Base-by-base conservation (phyloP, 2,888 invertebrate species). In the Erpobdella octoculata region DNA sequence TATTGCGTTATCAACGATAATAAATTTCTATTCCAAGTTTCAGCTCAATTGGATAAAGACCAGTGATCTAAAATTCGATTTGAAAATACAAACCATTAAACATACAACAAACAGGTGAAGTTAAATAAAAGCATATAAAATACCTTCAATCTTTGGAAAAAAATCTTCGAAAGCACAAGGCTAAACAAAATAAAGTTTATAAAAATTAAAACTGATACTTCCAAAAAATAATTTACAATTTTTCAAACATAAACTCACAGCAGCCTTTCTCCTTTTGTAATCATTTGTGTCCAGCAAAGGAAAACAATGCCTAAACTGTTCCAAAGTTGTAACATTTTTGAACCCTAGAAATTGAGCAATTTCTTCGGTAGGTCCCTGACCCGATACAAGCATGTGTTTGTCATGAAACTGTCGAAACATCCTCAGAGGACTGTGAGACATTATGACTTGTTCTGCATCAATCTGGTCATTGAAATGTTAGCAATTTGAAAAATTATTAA, bases 361-460 rank as follows among this genome's bases (percentile, higher is more conserved):
- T 76, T 87, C 86, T 66, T 79, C 80, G 1, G 87, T 82, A 0
- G 84, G 84, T 9, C 85, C 85, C 80, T 88, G 88, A 0, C 88
- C 88, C 9, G 86, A 87, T 72, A 88, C 86, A 18, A 89, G 80
- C 28, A 88, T 86, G 74, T 86, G 86, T 77, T 87, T 87, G 77
- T 87, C 82, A 75, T 88, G 87, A 78, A 86, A 87, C 75, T 87
- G 85, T 59, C 83, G 81, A 76, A 88, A 88, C 83, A 88, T 85
- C 77, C 84, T 82, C 46, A 89, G 79, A 0, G 88, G 88, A 73
- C 87, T 87, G 80, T 89, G 88, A 0, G 88, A 87, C 86, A 88
- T 86, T 1, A 89, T 84, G 5, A 89, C 87, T 79, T 88, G 88
- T 25, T 88, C 86, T 73, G 86, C 85, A 6, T 78, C 76, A 36